phyloP scores from a whole-genome alignment of 2,888 invertebrate species.

The Vanessa cardui region DNA sequence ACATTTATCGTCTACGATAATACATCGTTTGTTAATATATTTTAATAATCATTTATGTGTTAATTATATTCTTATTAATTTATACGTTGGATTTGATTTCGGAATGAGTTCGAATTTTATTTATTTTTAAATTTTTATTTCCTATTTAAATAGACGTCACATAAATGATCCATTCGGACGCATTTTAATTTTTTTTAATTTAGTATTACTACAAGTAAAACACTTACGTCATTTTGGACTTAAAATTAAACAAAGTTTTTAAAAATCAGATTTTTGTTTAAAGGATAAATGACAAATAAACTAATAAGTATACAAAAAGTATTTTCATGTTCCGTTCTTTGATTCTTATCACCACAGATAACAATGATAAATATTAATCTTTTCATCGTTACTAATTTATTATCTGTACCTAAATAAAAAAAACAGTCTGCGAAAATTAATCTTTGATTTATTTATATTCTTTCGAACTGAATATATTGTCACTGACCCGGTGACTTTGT shows the following conservation, averaged over 20 bases:
- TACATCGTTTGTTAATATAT: too few species aligned
- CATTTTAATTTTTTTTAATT: background rate
- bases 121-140: too few species aligned
- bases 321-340: conserved; percentile 19
- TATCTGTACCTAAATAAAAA: conserved; percentile 11
- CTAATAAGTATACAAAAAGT: background rate
- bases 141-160: background rate
- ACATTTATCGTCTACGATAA: too few species aligned
- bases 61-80: too few species aligned
- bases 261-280: too few species aligned
- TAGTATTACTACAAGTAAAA: too few species aligned
- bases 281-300: too few species aligned
- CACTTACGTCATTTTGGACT: too few species aligned
- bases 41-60: too few species aligned
- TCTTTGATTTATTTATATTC: conserved; percentile 27
- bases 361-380: conserved; percentile 19
- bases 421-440: conserved; percentile 18
- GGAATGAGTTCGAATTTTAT: too few species aligned
- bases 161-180: background rate
- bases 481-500: conserved; percentile 29
- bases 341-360: conserved; percentile 1
- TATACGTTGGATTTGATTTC: too few species aligned
- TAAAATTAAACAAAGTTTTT: too few species aligned
- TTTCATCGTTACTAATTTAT: conserved; percentile 20
- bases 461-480: conserved; percentile 36